These are phyloP conservation scores for Ericerus pela DNA, from an alignment of 1,140 invertebrate genomes.

Conservation along the genomic window DNA sequence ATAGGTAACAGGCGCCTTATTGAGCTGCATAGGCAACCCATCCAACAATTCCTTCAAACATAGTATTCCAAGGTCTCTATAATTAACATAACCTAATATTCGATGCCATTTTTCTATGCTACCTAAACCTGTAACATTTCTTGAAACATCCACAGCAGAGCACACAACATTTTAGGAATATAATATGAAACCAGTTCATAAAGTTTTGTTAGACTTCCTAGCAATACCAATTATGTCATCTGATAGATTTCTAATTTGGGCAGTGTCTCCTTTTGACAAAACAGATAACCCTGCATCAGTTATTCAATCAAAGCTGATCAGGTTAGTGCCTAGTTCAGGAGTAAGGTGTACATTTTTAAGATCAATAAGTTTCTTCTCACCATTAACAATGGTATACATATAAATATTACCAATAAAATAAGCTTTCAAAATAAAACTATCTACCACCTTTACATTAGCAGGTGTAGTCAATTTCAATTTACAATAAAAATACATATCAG, in stretches of 20 bases:
- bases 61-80: slow-evolving; percentile 20
- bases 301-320: no score
- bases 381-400: slow-evolving; percentile 17
- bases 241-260: neutral
- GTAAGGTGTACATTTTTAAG: slow-evolving; percentile 20
- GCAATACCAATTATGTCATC: neutral
- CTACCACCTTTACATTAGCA: slow-evolving; percentile 20
- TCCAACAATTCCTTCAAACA: neutral
- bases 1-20: slow-evolving; percentile 16
- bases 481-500: slow-evolving; percentile 16
- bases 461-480: slow-evolving; percentile 18
- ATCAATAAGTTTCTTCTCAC: slow-evolving; percentile 13
- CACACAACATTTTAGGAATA: neutral
- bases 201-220: no score
- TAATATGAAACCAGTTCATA: neutral
- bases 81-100: slow-evolving; percentile 22
- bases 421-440: slow-evolving; percentile 15
- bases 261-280: slow-evolving; percentile 15
- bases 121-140: neutral
- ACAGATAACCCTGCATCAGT: no score
- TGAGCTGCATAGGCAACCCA: neutral
- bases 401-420: slow-evolving; percentile 18
- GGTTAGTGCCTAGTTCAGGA: slow-evolving; percentile 14
- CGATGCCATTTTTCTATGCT: slow-evolving; percentile 10
- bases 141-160: neutral